Evolutionary conservation across 2,797 vertebrate genomes (phyloP), one percentile per base, ranked within the genome.

Genomic region (Onychomys leucogaster): DNA sequence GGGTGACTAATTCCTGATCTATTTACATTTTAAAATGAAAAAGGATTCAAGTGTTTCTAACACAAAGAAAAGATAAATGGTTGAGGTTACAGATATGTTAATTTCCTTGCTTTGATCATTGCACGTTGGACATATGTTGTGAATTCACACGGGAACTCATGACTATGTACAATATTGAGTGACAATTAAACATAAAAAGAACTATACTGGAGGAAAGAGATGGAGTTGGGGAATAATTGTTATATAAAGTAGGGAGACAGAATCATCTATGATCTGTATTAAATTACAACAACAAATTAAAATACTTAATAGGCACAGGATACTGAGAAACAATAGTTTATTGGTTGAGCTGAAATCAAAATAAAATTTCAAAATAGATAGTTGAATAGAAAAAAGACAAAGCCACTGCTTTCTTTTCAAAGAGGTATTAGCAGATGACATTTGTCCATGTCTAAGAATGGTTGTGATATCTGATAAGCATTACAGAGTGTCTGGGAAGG

Each of bases 251-350:
- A 32, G 29, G 57, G 69, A 4, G 27, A 77, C 6, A 71, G 90
- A 34, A 94, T 34, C 17, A 57, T n/a, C 55, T 46, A 90, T 34
- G 2, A 41, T 52, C n/a, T 75, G 29, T 69, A 82, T 77, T 88
- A 94, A 95, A 90, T 90, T 78, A 55, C 55, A 89, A 34, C 34
- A 91, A 52, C 5, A 96, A 91, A 88, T 85, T 95, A 92, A 94
- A 96, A 92, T 61, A 93, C 34, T 81, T 96, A 90, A 86, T n/a
- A 82, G 43, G 52, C 37, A 78, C 4, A 83, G 49, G 94, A 93
- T 76, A 69, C 11, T 57, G 65, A 96, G 83, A 94, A 87, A 37
- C 14, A 92, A 83, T 55, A 94, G 34, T 5, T 49, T 34, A 82
- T 94, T 92, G 69, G 5, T 34, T 32, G 21, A 67, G 55, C 27